A percentile compares a stretch with the other conserved stretches of the same genome.
phyloP scores from a whole-genome alignment of 2,888 invertebrate species.

The Nycteola revayana region DNA sequence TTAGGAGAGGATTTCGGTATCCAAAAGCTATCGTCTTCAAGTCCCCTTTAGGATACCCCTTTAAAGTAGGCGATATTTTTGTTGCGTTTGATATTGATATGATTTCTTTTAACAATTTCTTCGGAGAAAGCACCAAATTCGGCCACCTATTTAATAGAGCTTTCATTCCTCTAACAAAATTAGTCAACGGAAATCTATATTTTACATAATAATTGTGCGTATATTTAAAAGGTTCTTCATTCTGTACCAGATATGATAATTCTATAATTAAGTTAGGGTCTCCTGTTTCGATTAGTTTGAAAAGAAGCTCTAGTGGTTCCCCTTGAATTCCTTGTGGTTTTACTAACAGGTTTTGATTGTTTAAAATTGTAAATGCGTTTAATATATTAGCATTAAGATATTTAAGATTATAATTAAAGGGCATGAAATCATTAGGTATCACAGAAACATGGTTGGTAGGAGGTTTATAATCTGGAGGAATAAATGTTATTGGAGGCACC shows the following conservation, averaged over 20 bases:
- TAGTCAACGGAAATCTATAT: constrained; percentile 51
- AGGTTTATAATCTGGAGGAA: too few relatives aligned
- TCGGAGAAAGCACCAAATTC: constrained; percentile 36
- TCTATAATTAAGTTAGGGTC: constrained; percentile 39
- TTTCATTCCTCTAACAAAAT: constrained; percentile 40
- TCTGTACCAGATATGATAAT: constrained; percentile 55
- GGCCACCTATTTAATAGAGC: constrained; percentile 38
- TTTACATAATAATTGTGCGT: constrained; percentile 58
- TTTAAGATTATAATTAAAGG: too few relatives aligned
- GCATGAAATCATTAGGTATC: too few relatives aligned
- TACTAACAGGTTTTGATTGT: too few relatives aligned
- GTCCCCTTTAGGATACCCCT: constrained; percentile 40
- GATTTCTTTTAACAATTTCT: constrained; percentile 44
- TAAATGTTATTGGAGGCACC: too few relatives aligned
- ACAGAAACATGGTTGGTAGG: too few relatives aligned
- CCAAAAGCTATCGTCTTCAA: constrained; percentile 41
- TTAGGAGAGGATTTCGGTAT: constrained; percentile 48
- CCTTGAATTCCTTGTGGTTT: too few relatives aligned
- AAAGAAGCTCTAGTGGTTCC: too few relatives aligned
- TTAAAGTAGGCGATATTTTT: constrained; percentile 45
- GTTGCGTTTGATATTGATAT: constrained; percentile 41
- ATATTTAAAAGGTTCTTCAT: constrained; percentile 42
- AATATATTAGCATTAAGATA: too few relatives aligned
- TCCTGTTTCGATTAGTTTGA: constrained; percentile 27
- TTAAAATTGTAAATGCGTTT: too few relatives aligned